Base-by-base conservation (phyloP, 2,113 vertebrate genomes). In the Odobenus rosmarus region DNA sequence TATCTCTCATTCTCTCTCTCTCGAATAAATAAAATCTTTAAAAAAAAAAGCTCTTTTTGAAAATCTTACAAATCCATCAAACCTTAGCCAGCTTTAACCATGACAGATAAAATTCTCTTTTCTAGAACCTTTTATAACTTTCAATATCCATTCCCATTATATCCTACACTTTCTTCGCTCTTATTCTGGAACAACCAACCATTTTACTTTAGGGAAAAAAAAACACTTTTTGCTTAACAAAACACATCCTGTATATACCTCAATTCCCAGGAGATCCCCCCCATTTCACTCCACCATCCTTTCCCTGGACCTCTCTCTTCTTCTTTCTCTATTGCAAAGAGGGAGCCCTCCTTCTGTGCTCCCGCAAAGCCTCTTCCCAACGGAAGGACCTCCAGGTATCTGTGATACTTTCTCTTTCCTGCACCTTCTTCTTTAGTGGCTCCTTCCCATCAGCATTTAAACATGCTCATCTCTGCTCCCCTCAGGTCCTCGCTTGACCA, bases 121-220 rank as follows among this genome's bases (percentile, higher is more conserved):
- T 69, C 69, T 76, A 92, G 93, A 97, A 76, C 7, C 31, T 90
- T 93, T 72, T 61, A 7, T n/a, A 64, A 13, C 19, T 91, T 84
- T 93, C 93, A 82, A 14, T 49, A 69, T 16, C 55, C 62, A 69
- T 85, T 94, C 23, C 14, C 6, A 1, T 42, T 89, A 23, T 59
- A 36, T 31, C 12, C 10, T 64, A 9, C 0, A 6, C 31, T 18
- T 64, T 64, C 46, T 24, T 90, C 46, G 88, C 86, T 62, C 85
- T 86, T 55, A 4, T 91, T 95, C 59, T 61, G 57, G 13, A 93
- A 74, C 24, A 55, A 64, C 31, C 21, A 94, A 76, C 64, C 31
- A 18, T n/a, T 69, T 69, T 59, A 77, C 36, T 21, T n/a, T 18
- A 53, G 64, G 57, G 53, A 13, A 85, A 89, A 59, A 85, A 89